Evolutionary conservation across 2,888 invertebrate genomes (phyloP), one percentile per base, ranked within the genome.

Genomic region (Drosophila siamana): DNA sequence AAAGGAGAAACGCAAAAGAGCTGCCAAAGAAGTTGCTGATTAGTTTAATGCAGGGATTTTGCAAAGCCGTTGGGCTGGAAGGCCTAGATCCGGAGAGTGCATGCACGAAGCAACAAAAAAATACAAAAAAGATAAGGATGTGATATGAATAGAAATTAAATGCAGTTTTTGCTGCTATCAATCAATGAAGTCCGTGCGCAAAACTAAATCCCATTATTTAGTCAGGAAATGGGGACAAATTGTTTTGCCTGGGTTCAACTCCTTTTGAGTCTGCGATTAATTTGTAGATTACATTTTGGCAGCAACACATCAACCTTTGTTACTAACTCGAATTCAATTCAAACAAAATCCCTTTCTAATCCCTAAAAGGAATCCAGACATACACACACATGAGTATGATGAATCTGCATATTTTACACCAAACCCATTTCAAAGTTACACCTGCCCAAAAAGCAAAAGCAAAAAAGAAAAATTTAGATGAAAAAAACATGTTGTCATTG

Each of bases 41-140:
- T 78, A 71, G 68, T 74, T 84, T 73, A 65, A 61, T 71, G 69
- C 59, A 61, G 57, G 63, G 52, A 44, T 56, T 56, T 50, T 64
- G 44, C 38, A 22, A 48, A 61, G 51, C 66, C 81, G 82, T 50
- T 83, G 82, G 70, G 13, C 77, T 66, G 85, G 78, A 83, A 82
- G 80, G 71, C 78, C 80, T 67, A 74, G 60, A 69, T 78, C 16
- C 56, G 22, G 15, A n/a, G n/a, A 43, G 28, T 8, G 8, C 2
- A 13, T 8, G 33, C 30, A n/a, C n/a, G n/a, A n/a, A n/a, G n/a
- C n/a, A n/a, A n/a, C n/a, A n/a, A n/a, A 36, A 16, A 11, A 38
- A 9, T 8, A 1, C 44, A 33, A n/a, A 26, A 59, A 40, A 60
- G 19, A 56, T 52, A 4, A 33, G 33, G 33, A 33, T 22, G 51